A percentile compares a stretch with the other conserved stretches of the same genome.
Evolutionary conservation across 2,797 vertebrate genomes (phyloP).

Genomic region (Thaleichthys pacificus): DNA sequence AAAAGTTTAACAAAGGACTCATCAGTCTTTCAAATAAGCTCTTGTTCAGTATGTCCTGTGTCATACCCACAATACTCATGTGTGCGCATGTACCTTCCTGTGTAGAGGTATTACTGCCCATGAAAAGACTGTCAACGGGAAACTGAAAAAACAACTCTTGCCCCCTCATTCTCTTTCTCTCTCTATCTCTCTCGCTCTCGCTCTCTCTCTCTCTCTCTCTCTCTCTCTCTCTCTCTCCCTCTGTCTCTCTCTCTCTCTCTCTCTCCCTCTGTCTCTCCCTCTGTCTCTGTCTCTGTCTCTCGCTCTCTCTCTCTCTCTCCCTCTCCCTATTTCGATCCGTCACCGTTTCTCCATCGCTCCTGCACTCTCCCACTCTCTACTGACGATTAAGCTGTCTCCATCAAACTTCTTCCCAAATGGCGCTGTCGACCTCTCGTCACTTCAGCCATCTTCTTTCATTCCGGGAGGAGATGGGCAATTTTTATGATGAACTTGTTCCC

Average conservation of each 20-base stretch:
- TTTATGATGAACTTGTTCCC: conserved; percentile 8
- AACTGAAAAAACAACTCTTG: neutral
- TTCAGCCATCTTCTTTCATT: conserved; percentile 14
- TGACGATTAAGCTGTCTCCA: conserved; percentile 9
- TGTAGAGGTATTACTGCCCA: neutral
- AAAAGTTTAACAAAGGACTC: conserved; percentile 26
- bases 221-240: neutral
- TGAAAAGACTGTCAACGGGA: conserved; percentile 1
- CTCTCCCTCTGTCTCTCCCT: neutral
- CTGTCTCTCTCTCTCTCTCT: neutral
- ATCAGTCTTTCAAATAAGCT: conserved; percentile 23
- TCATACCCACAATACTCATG: conserved; percentile 42
- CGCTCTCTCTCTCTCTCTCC: too few species aligned
- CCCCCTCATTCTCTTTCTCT: too few species aligned
- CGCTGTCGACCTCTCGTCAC: neutral
- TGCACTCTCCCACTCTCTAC: neutral
- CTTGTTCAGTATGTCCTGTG: conserved; percentile 32
- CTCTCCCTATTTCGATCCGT: neutral
- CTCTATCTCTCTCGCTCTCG: neutral
- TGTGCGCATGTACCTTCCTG: conserved; percentile 32
- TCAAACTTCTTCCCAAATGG: conserved; percentile 6
- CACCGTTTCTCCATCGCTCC: neutral
- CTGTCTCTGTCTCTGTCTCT: too few species aligned
- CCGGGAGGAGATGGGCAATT: neutral
- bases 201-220: neutral